A percentile compares a stretch with the other conserved stretches of the same genome.
Conservation (phyloP, 2,113 vertebrate genomes). For the Epinephelus cyanopodus region DNA sequence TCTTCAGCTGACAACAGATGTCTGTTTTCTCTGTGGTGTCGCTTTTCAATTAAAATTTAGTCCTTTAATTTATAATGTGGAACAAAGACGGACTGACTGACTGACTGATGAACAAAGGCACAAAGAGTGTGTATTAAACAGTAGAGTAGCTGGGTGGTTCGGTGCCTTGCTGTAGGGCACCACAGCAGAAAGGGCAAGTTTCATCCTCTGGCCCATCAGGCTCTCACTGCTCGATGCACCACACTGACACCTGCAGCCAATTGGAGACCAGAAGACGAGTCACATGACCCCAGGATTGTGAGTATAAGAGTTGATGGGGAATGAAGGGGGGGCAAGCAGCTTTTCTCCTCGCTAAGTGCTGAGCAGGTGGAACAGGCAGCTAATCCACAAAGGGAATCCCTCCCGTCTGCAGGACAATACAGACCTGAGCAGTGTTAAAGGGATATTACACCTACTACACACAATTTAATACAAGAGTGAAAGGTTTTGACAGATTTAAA, state of each 20-base stretch:
- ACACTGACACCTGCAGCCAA: conserved; percentile 39
- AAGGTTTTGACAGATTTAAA: too few relatives aligned
- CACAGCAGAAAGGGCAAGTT: neutral
- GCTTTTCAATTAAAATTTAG: neutral
- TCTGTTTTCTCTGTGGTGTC: neutral
- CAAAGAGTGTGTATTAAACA: neutral
- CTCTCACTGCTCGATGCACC: neutral
- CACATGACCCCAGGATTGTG: conserved; percentile 64
- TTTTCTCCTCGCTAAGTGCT: conserved; percentile 79
- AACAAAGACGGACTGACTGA: neutral
- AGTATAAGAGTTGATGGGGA: neutral
- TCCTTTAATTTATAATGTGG: neutral
- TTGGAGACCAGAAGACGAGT: conserved; percentile 9
- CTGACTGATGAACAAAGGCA: neutral
- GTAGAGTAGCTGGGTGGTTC: neutral
- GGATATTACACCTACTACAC: neutral
- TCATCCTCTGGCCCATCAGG: neutral
- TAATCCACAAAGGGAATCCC: conserved; percentile 77
- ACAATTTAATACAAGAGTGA: neutral
- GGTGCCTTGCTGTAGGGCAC: neutral
- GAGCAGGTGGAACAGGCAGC: conserved; percentile 80
- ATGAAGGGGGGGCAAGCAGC: conserved; percentile 61
- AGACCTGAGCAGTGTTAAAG: neutral
- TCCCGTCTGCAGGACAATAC: neutral
- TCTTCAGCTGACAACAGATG: neutral